Conservation (phyloP, 2,797 vertebrate species). For the Coranthus polyacanthus region DNA sequence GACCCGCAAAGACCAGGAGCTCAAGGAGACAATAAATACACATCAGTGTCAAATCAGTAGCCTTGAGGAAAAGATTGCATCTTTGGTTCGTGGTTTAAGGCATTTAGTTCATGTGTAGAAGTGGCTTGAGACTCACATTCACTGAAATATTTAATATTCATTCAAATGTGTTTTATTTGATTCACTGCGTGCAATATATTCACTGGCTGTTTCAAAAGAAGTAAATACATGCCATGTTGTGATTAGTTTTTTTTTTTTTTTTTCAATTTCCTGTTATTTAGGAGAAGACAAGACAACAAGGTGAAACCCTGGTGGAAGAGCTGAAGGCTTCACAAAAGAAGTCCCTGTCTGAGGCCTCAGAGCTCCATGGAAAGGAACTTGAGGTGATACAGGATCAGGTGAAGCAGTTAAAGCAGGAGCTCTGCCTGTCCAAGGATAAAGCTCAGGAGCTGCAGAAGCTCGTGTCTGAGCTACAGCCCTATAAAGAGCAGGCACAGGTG, state of each 20-base stretch:
- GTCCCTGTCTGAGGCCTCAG: conserved; percentile 78
- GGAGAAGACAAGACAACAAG: conserved; percentile 85
- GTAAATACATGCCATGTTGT: neutral
- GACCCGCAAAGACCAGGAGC: conserved; percentile 85
- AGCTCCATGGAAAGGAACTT: conserved; percentile 80
- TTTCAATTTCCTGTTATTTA: conserved; percentile 58
- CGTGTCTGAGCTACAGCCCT: conserved; percentile 85
- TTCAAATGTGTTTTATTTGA: too few relatives aligned
- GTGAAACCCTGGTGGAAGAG: conserved; percentile 81
- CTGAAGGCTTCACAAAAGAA: conserved; percentile 85
- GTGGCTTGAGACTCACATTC: neutral
- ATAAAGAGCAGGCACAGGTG: conserved; percentile 91
- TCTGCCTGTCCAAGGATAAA: conserved; percentile 77
- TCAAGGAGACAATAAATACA: conserved; percentile 78
- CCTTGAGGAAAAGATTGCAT: conserved; percentile 84
- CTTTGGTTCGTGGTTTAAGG: conserved; percentile 84
- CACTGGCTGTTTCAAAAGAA: neutral
- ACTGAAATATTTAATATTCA: neutral
- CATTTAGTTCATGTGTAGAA: neutral
- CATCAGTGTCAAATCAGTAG: conserved; percentile 84
- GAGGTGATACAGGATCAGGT: conserved; percentile 79
- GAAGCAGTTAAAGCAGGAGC: conserved; percentile 79
- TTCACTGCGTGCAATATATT: too few relatives aligned
- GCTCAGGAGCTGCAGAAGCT: conserved; percentile 82
- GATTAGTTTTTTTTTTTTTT: conserved; percentile 13